phyloP scores from a whole-genome alignment of 2,888 invertebrate species.

The Eulithis prunata region DNA sequence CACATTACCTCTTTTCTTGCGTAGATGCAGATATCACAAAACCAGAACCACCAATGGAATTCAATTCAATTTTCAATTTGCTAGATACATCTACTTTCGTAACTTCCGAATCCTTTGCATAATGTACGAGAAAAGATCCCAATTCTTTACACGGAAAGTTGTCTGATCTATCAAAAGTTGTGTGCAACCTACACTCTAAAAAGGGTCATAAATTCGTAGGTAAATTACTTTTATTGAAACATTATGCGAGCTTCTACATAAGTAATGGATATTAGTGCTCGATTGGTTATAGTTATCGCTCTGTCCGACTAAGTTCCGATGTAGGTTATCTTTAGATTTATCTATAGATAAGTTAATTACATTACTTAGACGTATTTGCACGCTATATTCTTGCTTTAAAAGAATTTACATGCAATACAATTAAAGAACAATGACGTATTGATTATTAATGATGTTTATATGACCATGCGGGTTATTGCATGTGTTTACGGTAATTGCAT shows the following conservation, averaged over 20 bases:
- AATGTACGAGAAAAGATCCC: not conserved
- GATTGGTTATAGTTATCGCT: conserved; percentile 59
- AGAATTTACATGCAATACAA: conserved; percentile 2
- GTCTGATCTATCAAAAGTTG: not conserved
- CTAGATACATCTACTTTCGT: not conserved
- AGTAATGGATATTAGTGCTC: conserved; percentile 61
- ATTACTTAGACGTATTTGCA: conserved; percentile 1
- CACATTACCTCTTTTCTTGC: conserved; percentile 12
- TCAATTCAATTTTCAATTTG: no score
- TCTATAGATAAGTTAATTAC: conserved; percentile 5
- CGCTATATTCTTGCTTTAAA: conserved; percentile 8
- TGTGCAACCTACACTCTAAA: not conserved
- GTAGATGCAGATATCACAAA: conserved; percentile 5
- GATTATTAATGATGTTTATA: conserved; percentile 8
- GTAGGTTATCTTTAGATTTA: conserved; percentile 37
- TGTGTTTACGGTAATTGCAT: conserved; percentile 13
- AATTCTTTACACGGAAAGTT: not conserved
- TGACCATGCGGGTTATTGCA: conserved; percentile 13
- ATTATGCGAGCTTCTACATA: conserved; percentile 57
- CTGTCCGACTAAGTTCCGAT: conserved; percentile 44
- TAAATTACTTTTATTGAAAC: conserved; percentile 59
- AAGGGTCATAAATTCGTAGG: no score
- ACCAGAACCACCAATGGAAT: conserved; percentile 6
- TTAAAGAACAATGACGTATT: conserved; percentile 8
- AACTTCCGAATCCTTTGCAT: not conserved